Evolutionary conservation across 1,140 invertebrate species (phyloP).

Genomic region (Hirudo medicinalis): DNA sequence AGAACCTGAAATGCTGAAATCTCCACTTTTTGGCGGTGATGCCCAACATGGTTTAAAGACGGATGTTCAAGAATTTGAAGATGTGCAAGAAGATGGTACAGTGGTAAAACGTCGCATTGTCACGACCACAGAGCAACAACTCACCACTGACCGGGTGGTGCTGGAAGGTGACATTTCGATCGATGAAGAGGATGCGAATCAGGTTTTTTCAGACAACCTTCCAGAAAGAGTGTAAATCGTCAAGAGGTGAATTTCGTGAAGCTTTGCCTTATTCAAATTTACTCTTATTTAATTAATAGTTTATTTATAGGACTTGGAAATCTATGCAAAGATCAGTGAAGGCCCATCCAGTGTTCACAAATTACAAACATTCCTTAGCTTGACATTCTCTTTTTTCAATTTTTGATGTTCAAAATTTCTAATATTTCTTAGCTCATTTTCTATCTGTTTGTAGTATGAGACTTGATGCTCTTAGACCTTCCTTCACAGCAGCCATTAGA

Average conservation of each 20-base stretch:
- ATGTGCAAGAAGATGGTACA: conserved; percentile 32
- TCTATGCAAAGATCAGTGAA: too few species aligned
- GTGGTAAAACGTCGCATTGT: conserved; percentile 28
- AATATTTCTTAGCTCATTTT: too few species aligned
- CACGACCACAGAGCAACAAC: conserved; percentile 24
- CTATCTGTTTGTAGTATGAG: too few species aligned
- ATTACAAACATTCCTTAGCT: too few species aligned
- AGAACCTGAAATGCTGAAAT: conserved; percentile 9
- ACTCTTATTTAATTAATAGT: too few species aligned
- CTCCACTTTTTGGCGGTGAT: not conserved
- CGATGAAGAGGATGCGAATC: conserved; percentile 7
- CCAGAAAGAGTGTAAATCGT: conserved; percentile 1
- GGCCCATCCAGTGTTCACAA: too few species aligned
- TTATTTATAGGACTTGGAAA: too few species aligned
- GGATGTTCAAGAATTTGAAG: conserved; percentile 28
- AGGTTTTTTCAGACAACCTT: not conserved
- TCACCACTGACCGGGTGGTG: conserved; percentile 20
- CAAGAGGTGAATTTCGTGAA: not conserved
- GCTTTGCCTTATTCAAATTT: too few species aligned
- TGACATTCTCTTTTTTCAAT: too few species aligned
- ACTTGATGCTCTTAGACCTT: too few species aligned
- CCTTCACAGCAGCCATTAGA: too few species aligned
- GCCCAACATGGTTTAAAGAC: conserved; percentile 19
- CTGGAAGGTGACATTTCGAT: conserved; percentile 18
- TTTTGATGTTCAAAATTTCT: too few species aligned